Conservation (phyloP, 2,113 vertebrate genomes). For the Brevimyrus niger region DNA sequence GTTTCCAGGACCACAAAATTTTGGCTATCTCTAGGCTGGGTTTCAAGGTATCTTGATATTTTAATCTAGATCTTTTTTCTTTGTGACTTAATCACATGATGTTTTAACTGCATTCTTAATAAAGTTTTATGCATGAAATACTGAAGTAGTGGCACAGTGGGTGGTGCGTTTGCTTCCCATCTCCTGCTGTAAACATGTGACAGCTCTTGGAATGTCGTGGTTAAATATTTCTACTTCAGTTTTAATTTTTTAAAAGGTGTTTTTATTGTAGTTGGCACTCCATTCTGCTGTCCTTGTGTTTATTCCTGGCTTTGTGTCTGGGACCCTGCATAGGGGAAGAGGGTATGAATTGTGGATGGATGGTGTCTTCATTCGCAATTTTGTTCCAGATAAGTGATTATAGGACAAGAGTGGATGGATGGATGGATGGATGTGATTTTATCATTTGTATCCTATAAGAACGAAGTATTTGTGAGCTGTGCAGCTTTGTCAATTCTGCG, state of each 20-base stretch:
- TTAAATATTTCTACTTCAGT: background rate
- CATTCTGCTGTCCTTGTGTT: background rate
- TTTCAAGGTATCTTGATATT: background rate
- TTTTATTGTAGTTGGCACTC: background rate
- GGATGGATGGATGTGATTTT: background rate
- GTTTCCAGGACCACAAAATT: background rate
- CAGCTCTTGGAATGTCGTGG: background rate
- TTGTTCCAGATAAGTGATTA: background rate
- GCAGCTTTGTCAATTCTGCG: background rate
- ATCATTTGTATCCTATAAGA: background rate
- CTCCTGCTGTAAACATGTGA: background rate
- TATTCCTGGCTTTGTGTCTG: background rate
- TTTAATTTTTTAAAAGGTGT: background rate
- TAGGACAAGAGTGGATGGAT: background rate
- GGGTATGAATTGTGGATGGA: background rate
- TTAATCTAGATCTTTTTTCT: background rate
- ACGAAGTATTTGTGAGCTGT: background rate
- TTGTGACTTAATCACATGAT: background rate
- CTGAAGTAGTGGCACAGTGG: background rate
- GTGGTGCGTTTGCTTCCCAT: background rate
- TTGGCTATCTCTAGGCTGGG: background rate
- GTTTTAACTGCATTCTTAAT: background rate
- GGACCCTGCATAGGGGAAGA: background rate
- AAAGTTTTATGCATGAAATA: background rate
- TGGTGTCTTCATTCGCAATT: background rate